Base-by-base conservation (phyloP, 2,113 vertebrate genomes). In the Melanocharis versteri region DNA sequence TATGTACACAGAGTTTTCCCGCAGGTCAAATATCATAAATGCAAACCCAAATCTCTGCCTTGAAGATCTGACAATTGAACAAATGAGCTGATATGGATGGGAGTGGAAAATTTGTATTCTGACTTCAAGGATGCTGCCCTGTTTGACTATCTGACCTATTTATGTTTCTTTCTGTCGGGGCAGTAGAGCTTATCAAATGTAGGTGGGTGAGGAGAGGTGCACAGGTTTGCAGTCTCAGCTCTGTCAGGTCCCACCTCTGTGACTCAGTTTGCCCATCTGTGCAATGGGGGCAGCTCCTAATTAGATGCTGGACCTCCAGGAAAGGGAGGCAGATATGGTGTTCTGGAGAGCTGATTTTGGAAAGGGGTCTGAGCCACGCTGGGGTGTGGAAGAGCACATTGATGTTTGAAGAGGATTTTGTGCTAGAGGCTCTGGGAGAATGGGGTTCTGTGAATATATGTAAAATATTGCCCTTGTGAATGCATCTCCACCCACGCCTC, bases 1-100 rank as follows among this genome's bases (percentile, higher is more conserved):
- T 92, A 94, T 93, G 92, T 90, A 90, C 92, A 90, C 78, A 85
- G 78, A 92, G 66, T 77, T 86, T 94, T 95, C 78, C 94, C 24
- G 9, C 83, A 86, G 91, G 91, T 96, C 94, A 97, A 50, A 91
- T 95, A 93, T 65, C 42, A n/a, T 90, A 96, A 94, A 91, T 91
- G 87, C 89, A 97, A 96, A 23, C 77, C 51, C 56, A 89, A 69
- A 91, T 91, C 94, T 84, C 91, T 94, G 65, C 87, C 76, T 94
- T 61, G 47, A 91, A 96, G 92, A 93, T 71, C 69, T 95, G 89
- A 90, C 88, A 93, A 57, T 89, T 48, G 83, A 94, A 93, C 80
- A 89, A 94, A 94, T 64, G 89, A 93, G 75, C 92, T 69, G 83
- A 88, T 91, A 83, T 51, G 75, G 81, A 91, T 75, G 57, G 77